phyloP scores from a whole-genome alignment of 2,888 invertebrate species.

The Microplitis deprimator region DNA sequence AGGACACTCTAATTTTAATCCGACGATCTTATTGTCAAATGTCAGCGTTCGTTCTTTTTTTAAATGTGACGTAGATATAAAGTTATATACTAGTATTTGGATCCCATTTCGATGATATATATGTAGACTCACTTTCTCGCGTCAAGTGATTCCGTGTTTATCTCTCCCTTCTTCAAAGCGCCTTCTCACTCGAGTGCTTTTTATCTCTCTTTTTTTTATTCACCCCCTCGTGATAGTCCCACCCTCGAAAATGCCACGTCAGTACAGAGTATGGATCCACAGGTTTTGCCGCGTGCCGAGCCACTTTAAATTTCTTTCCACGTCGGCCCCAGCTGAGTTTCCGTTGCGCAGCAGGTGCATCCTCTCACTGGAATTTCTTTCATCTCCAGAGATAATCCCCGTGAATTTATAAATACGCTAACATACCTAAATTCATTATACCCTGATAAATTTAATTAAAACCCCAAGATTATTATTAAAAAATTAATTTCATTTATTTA shows the following conservation, averaged over 20 bases:
- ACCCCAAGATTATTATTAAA: neutral
- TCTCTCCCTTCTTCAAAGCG: constrained; percentile 37
- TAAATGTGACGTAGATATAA: neutral
- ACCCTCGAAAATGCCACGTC: constrained; percentile 39
- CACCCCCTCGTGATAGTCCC: neutral
- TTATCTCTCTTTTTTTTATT: constrained; percentile 43
- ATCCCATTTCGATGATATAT: neutral
- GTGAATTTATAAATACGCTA: neutral
- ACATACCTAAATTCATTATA: no score
- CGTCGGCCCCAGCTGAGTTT: constrained; percentile 43
- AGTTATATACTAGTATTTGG: neutral
- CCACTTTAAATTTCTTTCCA: constrained; percentile 38
- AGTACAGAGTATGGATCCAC: constrained; percentile 47
- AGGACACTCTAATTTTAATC: neutral
- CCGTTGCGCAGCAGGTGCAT: constrained; percentile 33
- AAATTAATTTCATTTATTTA: no score
- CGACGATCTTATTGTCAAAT: neutral
- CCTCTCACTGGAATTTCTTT: constrained; percentile 10
- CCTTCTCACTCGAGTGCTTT: constrained; percentile 44
- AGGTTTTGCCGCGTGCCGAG: constrained; percentile 46
- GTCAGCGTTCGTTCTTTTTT: no score
- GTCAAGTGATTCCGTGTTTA: constrained; percentile 61
- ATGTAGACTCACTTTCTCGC: constrained; percentile 48
- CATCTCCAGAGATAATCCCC: neutral
- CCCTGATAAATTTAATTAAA: neutral